phyloP scores from a whole-genome alignment of 2,797 vertebrate genomes.

The Gastrophryne carolinensis region DNA sequence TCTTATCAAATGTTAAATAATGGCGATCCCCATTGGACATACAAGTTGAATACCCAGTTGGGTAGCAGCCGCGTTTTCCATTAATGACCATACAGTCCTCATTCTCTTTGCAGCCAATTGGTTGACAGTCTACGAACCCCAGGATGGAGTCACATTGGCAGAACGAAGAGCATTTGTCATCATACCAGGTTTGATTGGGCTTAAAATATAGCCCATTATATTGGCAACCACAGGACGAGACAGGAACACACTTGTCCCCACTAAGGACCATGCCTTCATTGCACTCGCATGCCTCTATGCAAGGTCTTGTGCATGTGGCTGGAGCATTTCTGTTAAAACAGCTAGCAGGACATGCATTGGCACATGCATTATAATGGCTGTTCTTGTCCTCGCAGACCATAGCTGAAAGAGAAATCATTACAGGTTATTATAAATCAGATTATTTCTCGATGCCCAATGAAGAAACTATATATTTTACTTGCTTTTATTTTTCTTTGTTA shows the following conservation, averaged over 20 bases:
- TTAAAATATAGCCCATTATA: constrained; percentile 62
- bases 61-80: constrained; percentile 59
- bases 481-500: too few relatives aligned
- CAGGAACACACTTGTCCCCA: constrained; percentile 23
- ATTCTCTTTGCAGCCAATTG: constrained; percentile 57
- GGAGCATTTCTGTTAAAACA: constrained; percentile 14
- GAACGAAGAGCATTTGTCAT: constrained; percentile 56
- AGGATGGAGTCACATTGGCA: constrained; percentile 62
- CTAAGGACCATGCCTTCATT: constrained; percentile 23
- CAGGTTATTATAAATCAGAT: background rate
- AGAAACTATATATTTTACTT: too few relatives aligned
- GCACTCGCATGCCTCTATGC: constrained; percentile 44
- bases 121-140: constrained; percentile 59
- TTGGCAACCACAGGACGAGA: constrained; percentile 65
- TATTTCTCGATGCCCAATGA: too few relatives aligned
- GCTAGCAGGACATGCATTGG: constrained; percentile 54
- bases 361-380: constrained; percentile 56
- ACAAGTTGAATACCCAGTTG: constrained; percentile 56
- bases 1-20: constrained; percentile 64
- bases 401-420: constrained; percentile 10
- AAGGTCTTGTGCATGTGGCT: constrained; percentile 14
- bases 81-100: constrained; percentile 59
- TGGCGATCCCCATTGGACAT: constrained; percentile 64
- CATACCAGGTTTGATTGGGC: constrained; percentile 65
- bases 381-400: constrained; percentile 48